Conservation (phyloP, 1,140 invertebrate genomes). For the Drosophila simulans region DNA sequence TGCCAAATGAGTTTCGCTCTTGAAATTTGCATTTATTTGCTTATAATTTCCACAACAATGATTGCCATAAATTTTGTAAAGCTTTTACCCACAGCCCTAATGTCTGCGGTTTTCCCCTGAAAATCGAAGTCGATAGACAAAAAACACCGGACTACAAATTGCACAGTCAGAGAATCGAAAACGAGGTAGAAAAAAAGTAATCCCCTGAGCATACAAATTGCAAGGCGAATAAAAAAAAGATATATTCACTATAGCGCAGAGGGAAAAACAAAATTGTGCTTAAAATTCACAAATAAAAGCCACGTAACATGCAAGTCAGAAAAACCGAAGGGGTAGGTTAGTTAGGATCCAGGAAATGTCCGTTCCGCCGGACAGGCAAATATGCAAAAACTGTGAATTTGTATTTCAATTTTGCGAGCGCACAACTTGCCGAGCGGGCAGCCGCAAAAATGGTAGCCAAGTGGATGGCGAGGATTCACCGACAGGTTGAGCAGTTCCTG, state of each 20-base stretch:
- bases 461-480: conserved; percentile 51
- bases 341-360: conserved; percentile 26
- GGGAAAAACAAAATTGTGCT: conserved; percentile 44
- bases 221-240: conserved; percentile 25
- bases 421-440: conserved; percentile 31
- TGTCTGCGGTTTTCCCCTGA: conserved; percentile 36
- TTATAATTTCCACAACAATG: conserved; percentile 38
- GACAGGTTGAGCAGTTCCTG: conserved; percentile 65
- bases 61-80: conserved; percentile 42
- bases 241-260: neutral
- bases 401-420: conserved; percentile 64
- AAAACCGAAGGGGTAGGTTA: conserved; percentile 27
- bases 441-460: conserved; percentile 56
- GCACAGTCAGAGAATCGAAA: conserved; percentile 38
- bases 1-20: conserved; percentile 38
- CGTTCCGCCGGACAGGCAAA: conserved; percentile 40
- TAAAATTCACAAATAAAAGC: conserved; percentile 59
- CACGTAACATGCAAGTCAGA: conserved; percentile 36
- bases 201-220: conserved; percentile 56
- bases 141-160: conserved; percentile 42
- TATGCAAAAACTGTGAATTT: conserved; percentile 77
- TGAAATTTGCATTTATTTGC: conserved; percentile 48
- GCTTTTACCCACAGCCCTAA: conserved; percentile 36
- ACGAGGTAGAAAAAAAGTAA: conserved; percentile 27
- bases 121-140: conserved; percentile 42